Base-by-base conservation (phyloP, 2,797 vertebrate species). In the Chaetophractus vellerosus region DNA sequence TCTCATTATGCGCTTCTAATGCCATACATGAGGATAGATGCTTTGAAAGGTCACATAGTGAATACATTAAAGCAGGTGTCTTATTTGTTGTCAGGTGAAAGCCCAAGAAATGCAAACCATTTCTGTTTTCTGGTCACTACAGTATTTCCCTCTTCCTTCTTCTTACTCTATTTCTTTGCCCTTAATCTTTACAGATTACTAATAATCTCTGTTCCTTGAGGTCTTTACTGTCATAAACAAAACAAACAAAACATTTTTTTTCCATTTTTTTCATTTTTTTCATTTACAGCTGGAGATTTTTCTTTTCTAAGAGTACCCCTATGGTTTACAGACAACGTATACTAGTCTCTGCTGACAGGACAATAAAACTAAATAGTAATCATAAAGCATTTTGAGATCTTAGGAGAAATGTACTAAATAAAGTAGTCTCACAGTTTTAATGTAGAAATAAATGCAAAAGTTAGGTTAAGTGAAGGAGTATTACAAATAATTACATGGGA, bases 1-100 rank as follows among this genome's bases (percentile, higher is more conserved):
- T 74, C 87, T 95, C 86, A 85, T 89, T 92, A 63, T 86, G 38
- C 55, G 19, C 12, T n/a, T 96, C n/a, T 91, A 74, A 90, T 81
- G 75, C n/a, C n/a, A 8, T 81, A 57, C 14, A 31, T 9, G 23
- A 89, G 61, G 71, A 68, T 9, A 3, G 19, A 75, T 82, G 31
- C 38, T 76, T 69, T 52, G 83, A 83, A 95, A 97, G n/a, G 76
- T 57, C 74, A 55, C 2, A 6, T 66, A 82, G 8, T 18, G 68
- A 81, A 76, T 84, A 0, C n/a, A 78, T 92, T 94, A 83, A 95
- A 94, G 57, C 10, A 64, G 9, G 78, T 26, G 28, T 86, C 2
- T 94, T 71, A 41, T 19, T 85, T 93, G 23, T 88, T 76, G 71
- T 57, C 23, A 41, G 18, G 38, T 92, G 21, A 61, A 83, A 72